Conservation (phyloP, 2,888 invertebrate species). For the Abscondita cerata region DNA sequence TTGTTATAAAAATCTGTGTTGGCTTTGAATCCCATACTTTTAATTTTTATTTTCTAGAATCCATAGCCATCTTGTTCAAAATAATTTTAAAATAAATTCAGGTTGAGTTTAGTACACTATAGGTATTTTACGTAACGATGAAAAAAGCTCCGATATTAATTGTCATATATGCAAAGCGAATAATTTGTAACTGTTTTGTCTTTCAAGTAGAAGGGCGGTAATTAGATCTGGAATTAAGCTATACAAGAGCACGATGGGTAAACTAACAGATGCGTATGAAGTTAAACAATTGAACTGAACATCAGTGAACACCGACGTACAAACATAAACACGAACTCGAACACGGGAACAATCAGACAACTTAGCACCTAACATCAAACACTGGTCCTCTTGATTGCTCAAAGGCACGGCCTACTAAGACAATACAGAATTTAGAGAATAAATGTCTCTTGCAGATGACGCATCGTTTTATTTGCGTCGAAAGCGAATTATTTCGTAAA, state of each 20-base stretch:
- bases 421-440: conserved; percentile 36
- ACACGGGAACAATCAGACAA: conserved; percentile 49
- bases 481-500: conserved; percentile 6
- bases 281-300: conserved; percentile 54
- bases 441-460: conserved; percentile 31
- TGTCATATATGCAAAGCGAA: conserved; percentile 3
- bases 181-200: conserved; percentile 24
- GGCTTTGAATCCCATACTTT: no score
- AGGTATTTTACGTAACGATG: no score
- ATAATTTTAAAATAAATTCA: no score
- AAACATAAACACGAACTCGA: conserved; percentile 51
- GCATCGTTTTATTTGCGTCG: conserved; percentile 18
- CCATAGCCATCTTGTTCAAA: no score
- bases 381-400: conserved; percentile 50
- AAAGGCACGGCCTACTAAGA: conserved; percentile 45
- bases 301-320: conserved; percentile 50
- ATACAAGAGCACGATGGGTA: conserved; percentile 41
- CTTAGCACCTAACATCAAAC: conserved; percentile 51
- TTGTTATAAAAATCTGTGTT: no score
- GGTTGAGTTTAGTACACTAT: no score
- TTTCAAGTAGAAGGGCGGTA: conserved; percentile 35
- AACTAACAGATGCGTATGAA: conserved; percentile 44
- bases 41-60: no score
- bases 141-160: no score
- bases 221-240: conserved; percentile 42